Evolutionary conservation across 2,113 vertebrate species (phyloP), one percentile per base, ranked within the genome.

Genomic region (Oceanites oceanicus): DNA sequence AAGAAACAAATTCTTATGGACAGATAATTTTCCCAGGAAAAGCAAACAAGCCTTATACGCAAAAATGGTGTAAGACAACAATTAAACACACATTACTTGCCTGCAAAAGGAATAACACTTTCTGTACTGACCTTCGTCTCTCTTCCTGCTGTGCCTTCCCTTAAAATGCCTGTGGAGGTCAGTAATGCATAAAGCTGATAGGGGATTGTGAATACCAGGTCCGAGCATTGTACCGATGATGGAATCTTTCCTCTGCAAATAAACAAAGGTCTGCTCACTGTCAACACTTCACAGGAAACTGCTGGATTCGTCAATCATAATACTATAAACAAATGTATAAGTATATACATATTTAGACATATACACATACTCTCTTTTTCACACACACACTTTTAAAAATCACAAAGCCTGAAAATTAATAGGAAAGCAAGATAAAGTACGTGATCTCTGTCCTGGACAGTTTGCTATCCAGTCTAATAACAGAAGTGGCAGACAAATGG

Each of bases 111-210:
- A 92, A 2, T 38, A 82, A 56, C 30, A 34, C 7, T 47, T 76
- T 79, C 42, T 62, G 84, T 34, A n/a, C 70, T 87, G 92, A 95
- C 96, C 96, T 96, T 94, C 18, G 0, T 34, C 11, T 74, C 30
- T 91, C 78, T 47, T 89, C 95, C 92, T 92, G 84, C 92, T 97
- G 92, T 95, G 95, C 73, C 74, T 97, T 96, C 95, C 91, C 89
- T 59, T 94, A 74, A 90, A 95, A 90, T 95, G 95, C 96, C 97
- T 95, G 95, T 95, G 94, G 97, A 97, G 95, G 96, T 97, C 96
- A 97, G 95, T 95, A 97, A 96, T 44, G 95, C 95, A 94, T 72
- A 97, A 97, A 97, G 96, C 74, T 97, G 73, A 87, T 66, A 67
- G 83, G 25, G 30, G 56, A 56, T 20, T 61, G 34, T 17, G 73